Conservation (phyloP, 2,888 invertebrate species). For the Willowsia nigromaculata region DNA sequence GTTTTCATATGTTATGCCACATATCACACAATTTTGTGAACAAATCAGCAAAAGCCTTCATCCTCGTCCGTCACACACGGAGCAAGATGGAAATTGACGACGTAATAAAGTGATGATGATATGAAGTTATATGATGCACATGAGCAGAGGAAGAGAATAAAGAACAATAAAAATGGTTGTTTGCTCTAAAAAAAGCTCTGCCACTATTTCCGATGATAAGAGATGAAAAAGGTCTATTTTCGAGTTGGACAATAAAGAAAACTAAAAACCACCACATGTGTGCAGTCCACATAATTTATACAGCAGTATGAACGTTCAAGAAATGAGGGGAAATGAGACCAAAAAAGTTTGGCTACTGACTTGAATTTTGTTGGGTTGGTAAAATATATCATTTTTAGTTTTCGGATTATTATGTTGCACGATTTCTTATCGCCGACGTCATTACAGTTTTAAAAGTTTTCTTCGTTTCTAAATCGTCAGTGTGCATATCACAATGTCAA, state of each 20-base stretch:
- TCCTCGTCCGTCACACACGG: neutral
- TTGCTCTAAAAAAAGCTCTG: neutral
- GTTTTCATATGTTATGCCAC: neutral
- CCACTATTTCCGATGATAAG: conserved; percentile 9
- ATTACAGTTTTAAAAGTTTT: conserved; percentile 39
- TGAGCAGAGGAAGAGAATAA: neutral
- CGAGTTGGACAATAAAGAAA: neutral
- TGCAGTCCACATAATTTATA: too few species aligned
- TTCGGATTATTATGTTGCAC: conserved; percentile 4
- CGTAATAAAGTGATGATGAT: neutral
- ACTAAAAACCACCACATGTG: neutral
- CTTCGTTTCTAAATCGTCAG: conserved; percentile 7
- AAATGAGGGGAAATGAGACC: too few species aligned
- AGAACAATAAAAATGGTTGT: neutral
- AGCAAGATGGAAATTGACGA: neutral
- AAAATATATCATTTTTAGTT: conserved; percentile 43
- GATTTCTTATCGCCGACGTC: conserved; percentile 57
- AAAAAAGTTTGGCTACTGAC: neutral
- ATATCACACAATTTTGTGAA: neutral
- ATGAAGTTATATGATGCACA: neutral
- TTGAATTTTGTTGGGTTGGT: conserved; percentile 23
- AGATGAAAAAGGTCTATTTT: neutral
- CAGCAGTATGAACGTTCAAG: too few species aligned
- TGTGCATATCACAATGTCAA: conserved; percentile 19
- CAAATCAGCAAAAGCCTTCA: neutral